A percentile compares a stretch with the other conserved stretches of the same genome.
phyloP scores from a whole-genome alignment of 2,113 vertebrate species.

The Apodemus sylvaticus region DNA sequence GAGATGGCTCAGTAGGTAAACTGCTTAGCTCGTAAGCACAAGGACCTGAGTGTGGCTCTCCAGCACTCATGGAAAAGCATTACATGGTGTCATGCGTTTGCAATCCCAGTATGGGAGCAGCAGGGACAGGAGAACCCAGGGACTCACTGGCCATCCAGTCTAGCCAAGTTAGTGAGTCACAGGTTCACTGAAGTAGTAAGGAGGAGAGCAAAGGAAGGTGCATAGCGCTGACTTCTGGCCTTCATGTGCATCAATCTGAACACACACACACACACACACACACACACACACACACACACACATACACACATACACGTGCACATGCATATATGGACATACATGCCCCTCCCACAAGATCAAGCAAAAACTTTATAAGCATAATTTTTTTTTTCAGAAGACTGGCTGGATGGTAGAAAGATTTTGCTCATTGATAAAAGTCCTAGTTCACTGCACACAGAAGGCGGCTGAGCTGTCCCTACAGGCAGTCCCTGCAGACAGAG shows the following conservation, averaged over 20 bases:
- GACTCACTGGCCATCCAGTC: background rate
- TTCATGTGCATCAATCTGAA: background rate
- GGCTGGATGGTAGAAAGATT: background rate
- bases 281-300: background rate
- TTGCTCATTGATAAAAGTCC: background rate
- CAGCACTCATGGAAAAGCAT: background rate
- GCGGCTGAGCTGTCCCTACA: background rate
- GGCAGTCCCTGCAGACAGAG: background rate
- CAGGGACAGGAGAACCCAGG: background rate
- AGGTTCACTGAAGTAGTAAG: background rate
- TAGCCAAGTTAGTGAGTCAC: background rate
- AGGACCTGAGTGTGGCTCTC: background rate
- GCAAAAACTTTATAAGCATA: background rate
- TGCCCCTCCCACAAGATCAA: no score
- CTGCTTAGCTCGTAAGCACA: background rate
- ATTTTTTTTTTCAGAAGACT: constrained; percentile 10
- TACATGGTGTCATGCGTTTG: background rate
- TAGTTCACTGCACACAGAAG: background rate
- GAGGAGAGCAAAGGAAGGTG: background rate
- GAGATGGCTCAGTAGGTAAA: background rate
- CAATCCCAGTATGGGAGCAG: background rate
- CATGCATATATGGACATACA: no score
- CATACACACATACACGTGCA: background rate
- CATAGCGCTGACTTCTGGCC: background rate
- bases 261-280: background rate